phyloP scores from a whole-genome alignment of 2,113 vertebrate genomes.

The Addax nasomaculatus region DNA sequence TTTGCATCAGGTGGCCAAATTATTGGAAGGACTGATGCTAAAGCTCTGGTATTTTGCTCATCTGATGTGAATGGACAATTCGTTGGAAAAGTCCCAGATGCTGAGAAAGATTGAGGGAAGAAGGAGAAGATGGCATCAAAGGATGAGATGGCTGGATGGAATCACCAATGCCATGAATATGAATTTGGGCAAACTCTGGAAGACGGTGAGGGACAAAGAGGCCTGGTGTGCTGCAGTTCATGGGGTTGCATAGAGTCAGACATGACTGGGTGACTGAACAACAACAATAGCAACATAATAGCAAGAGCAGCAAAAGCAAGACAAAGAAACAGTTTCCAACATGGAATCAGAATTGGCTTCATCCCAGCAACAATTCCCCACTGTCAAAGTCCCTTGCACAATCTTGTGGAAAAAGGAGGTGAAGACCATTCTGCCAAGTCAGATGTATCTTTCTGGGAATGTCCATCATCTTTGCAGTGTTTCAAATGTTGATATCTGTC shows the following conservation, averaged over 20 bases:
- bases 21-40: neutral
- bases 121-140: neutral
- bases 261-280: neutral
- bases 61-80: neutral
- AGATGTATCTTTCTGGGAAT: neutral
- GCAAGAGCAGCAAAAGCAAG: neutral
- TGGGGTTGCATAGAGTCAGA: fast-evolving
- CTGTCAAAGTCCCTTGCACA: neutral
- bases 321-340: neutral
- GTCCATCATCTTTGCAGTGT: neutral
- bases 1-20: neutral
- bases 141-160: neutral
- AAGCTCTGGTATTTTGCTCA: neutral
- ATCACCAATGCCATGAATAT: neutral
- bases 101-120: neutral
- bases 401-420: neutral
- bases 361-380: neutral
- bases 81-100: neutral
- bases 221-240: neutral
- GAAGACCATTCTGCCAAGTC: neutral
- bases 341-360: neutral
- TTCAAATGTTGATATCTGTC: neutral
- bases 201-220: neutral
- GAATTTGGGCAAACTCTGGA: neutral
- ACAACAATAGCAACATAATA: neutral